These are phyloP conservation scores for Squalus acanthias DNA, from an alignment of 2,797 vertebrate genomes.

Conservation along the genomic window DNA sequence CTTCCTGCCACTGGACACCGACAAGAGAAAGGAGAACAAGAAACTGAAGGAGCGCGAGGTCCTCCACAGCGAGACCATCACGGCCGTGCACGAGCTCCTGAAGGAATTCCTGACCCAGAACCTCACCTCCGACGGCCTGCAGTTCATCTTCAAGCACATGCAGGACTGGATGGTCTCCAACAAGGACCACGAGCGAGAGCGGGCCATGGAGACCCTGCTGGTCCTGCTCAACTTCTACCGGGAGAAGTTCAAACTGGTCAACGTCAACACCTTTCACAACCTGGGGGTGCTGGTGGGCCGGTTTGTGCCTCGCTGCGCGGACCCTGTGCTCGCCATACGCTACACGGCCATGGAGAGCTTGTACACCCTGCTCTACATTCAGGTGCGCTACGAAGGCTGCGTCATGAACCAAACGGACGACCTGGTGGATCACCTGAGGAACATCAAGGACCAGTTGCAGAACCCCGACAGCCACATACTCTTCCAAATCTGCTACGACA, in stretches of 20 bases:
- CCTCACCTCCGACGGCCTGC: conserved; percentile 17
- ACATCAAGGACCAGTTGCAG: background rate
- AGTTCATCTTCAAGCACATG: conserved; percentile 15
- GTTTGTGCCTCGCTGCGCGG: background rate
- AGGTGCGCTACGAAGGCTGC: background rate
- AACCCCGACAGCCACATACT: conserved; percentile 3
- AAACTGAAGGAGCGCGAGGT: conserved; percentile 19
- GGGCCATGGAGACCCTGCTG: background rate
- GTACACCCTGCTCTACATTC: background rate
- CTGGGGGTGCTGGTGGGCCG: background rate
- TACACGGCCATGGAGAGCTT: background rate
- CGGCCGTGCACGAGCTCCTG: background rate
- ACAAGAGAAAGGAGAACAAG: background rate
- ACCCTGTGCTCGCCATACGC: background rate
- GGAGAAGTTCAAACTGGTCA: background rate
- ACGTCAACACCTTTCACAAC: background rate
- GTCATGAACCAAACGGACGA: background rate
- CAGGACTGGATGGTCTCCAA: background rate
- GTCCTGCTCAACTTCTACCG: background rate
- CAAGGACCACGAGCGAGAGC: conserved; percentile 19
- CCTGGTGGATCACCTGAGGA: background rate
- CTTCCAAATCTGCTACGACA: conserved; percentile 27
- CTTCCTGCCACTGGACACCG: background rate
- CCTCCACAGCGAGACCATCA: background rate
- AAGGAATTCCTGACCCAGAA: background rate